Base-by-base conservation (phyloP, 2,888 invertebrate species). In the Tortrix viridana region DNA sequence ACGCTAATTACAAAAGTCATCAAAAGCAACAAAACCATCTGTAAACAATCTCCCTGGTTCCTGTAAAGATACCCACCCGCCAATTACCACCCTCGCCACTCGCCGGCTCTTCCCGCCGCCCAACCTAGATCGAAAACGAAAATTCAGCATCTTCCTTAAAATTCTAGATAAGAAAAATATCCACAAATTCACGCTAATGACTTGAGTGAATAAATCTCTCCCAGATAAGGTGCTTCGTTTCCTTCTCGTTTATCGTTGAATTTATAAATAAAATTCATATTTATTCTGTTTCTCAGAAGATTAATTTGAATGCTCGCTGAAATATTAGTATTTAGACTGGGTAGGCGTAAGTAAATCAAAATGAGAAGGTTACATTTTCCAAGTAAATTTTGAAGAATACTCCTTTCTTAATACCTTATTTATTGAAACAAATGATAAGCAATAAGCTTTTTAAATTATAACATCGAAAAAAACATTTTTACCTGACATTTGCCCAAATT, bases 41-140 rank as follows among this genome's bases (percentile, higher is more conserved):
- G 38, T 18, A 32, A 50, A 56, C 50, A 52, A 56, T 62, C 62
- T 50, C 37, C 26, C 55, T 32, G 32, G 49, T 61, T 60, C 61
- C 48, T 52, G 50, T 73, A 69, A 71, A 74, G 86, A 91, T 91
- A 92, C 92, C 91, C 84, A 92, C 92, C 91, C 91, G 80, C 91
- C 90, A 92, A 82, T 85, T 85, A 82, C 91, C 89, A 87, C 78
- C 80, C 75, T 88, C 90, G 75, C 80, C 86, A 69, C 81, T 69
- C 63, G 88, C 89, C 77, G 84, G 85, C 76, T 89, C 88, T 80
- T 77, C 81, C 85, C 75, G 72, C 86, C 88, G 88, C 85, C 84
- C 89, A 77, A 90, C 92, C 91, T 91, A 92, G 84, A 91, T 90
- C 80, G 88, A 89, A 92, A 92, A 90, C 88, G 88, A 91, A 91